A percentile compares a stretch with the other conserved stretches of the same genome.
phyloP scores from a whole-genome alignment of 2,797 vertebrate species.

The Labeo calbasu region DNA sequence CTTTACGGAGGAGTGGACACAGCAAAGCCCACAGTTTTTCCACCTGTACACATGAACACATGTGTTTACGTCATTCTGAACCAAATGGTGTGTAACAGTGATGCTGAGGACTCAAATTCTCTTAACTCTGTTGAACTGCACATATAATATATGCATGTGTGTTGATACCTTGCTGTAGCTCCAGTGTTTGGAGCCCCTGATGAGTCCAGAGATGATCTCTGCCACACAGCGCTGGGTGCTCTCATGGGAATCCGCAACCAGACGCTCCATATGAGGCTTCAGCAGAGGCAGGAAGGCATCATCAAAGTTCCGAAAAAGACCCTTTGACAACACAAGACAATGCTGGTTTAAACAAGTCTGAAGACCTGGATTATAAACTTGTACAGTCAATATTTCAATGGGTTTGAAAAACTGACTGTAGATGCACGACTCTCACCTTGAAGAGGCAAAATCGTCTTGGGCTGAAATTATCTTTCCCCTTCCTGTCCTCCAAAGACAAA shows the following conservation, averaged over 20 bases:
- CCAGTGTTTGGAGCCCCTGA: slow-evolving; percentile 95
- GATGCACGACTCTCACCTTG: slow-evolving; percentile 81
- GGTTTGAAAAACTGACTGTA: neutral
- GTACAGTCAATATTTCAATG: neutral
- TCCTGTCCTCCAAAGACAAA: slow-evolving; percentile 96
- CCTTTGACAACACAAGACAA: slow-evolving; percentile 72
- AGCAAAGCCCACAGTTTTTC: slow-evolving; percentile 89
- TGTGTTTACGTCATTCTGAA: neutral
- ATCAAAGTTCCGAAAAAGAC: slow-evolving; percentile 93
- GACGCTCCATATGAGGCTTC: slow-evolving; percentile 88
- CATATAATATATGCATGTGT: neutral
- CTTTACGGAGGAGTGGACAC: slow-evolving; percentile 90
- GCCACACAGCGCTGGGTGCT: slow-evolving; percentile 95
- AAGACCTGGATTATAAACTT: neutral
- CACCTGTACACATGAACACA: slow-evolving; percentile 75
- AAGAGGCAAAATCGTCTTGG: slow-evolving; percentile 97
- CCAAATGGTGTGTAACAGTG: neutral
- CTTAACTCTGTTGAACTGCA: neutral
- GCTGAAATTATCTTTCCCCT: slow-evolving; percentile 98
- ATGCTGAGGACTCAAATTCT: neutral
- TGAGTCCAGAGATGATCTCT: slow-evolving; percentile 95
- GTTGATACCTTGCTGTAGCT: slow-evolving; percentile 73
- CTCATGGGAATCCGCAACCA: slow-evolving; percentile 91
- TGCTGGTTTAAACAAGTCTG: neutral
- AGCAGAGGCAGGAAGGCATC: slow-evolving; percentile 89